Conservation (phyloP, 2,797 vertebrate genomes). For the Toxotes lorentzi region DNA sequence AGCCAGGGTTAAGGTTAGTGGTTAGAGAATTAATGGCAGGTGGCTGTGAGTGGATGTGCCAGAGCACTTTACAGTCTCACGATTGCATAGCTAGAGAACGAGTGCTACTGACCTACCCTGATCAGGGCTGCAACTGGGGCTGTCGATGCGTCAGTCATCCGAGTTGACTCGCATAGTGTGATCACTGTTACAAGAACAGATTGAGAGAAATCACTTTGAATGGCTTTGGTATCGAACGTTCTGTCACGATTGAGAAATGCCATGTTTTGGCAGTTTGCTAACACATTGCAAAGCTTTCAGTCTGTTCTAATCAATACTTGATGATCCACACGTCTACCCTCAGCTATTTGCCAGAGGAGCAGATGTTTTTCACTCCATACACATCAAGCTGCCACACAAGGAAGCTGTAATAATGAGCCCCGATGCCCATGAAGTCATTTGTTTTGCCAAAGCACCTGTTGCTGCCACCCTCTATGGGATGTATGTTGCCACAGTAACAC, state of each 20-base stretch:
- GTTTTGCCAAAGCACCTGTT: slow-evolving; percentile 71
- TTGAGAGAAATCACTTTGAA: not conserved
- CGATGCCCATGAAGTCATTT: slow-evolving; percentile 55
- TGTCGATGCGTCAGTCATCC: too few relatives aligned
- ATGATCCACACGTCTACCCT: slow-evolving; percentile 2
- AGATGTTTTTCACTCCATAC: slow-evolving; percentile 20
- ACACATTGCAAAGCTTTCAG: slow-evolving; percentile 10
- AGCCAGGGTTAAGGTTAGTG: slow-evolving; percentile 45
- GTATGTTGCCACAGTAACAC: slow-evolving; percentile 52
- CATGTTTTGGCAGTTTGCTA: not conserved
- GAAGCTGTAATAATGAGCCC: slow-evolving; percentile 35
- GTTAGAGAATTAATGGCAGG: slow-evolving; percentile 27
- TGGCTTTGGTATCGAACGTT: not conserved
- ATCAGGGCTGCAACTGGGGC: not conserved
- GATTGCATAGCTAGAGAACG: not conserved
- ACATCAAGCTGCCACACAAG: slow-evolving; percentile 13
- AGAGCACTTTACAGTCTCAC: not conserved
- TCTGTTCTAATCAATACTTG: slow-evolving; percentile 19
- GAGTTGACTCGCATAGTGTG: not conserved
- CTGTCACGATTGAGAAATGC: not conserved
- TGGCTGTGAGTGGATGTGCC: slow-evolving; percentile 2
- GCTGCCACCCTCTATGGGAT: slow-evolving; percentile 57
- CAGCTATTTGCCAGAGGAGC: not conserved
- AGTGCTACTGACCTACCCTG: not conserved
- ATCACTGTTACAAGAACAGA: not conserved